Conservation (phyloP, 2,113 vertebrate species). For the Mesocricetus auratus region DNA sequence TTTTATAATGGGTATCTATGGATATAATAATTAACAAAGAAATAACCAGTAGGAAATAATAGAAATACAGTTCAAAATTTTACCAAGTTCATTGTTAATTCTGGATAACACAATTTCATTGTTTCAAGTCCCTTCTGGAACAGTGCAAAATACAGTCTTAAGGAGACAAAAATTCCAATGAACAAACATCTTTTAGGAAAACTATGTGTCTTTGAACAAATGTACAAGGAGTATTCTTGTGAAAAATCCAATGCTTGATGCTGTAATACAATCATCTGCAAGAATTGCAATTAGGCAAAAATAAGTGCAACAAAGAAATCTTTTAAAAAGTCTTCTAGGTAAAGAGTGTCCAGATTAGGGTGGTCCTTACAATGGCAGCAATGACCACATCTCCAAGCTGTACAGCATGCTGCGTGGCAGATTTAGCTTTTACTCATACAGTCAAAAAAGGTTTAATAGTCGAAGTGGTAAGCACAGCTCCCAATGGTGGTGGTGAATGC, state of each 20-base stretch:
- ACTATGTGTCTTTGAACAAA: background rate
- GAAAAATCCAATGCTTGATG: constrained; percentile 28
- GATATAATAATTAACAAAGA: constrained; percentile 23
- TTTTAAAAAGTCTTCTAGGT: background rate
- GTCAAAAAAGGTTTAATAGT: too few relatives aligned
- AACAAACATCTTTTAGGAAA: constrained; percentile 3
- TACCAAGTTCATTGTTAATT: constrained; percentile 19
- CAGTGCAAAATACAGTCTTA: constrained; percentile 42
- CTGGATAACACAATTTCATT: background rate
- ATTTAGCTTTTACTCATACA: too few relatives aligned
- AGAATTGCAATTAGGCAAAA: background rate
- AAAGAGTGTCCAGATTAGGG: background rate
- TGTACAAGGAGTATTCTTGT: background rate
- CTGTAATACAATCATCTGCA: constrained; percentile 16
- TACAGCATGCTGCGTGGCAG: too few relatives aligned
- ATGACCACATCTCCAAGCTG: too few relatives aligned
- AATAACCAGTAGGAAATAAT: constrained; percentile 17
- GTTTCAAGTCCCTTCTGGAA: constrained; percentile 53
- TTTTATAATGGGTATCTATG: background rate
- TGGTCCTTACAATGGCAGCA: background rate
- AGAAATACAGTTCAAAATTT: constrained; percentile 61
- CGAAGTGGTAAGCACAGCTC: too few relatives aligned
- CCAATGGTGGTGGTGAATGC: too few relatives aligned
- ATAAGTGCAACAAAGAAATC: background rate
- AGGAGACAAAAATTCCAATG: constrained; percentile 17